Conservation (phyloP, 2,797 vertebrate species). For the Hirundo rustica region DNA sequence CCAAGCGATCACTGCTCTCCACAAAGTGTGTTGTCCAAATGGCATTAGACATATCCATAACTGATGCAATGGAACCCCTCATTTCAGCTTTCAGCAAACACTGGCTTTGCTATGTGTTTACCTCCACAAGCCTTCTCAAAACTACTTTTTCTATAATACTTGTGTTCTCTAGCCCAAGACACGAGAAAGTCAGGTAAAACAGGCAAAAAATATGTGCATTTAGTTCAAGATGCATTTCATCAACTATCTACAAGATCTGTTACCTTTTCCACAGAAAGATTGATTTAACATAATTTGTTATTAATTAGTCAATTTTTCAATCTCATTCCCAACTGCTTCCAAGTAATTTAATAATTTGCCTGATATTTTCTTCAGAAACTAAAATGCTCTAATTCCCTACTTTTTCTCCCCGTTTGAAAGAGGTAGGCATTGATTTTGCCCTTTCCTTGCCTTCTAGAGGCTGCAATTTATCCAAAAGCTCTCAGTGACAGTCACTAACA, state of each 20-base stretch:
- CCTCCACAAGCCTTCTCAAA: neutral
- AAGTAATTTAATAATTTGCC: neutral
- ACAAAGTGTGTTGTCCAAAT: neutral
- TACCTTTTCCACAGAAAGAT: neutral
- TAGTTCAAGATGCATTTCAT: neutral
- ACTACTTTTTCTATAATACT: neutral
- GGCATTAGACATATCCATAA: neutral
- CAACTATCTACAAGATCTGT: neutral
- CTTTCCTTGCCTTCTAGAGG: neutral
- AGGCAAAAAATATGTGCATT: neutral
- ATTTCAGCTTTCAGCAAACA: neutral
- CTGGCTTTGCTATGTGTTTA: neutral
- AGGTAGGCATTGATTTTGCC: neutral
- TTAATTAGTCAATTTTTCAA: neutral
- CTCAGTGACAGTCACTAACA: neutral
- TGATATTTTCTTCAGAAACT: neutral
- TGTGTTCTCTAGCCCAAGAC: neutral
- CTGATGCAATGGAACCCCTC: neutral
- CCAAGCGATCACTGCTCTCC: neutral
- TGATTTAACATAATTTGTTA: neutral
- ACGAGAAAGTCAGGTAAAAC: neutral
- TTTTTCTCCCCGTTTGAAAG: neutral
- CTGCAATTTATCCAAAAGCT: neutral
- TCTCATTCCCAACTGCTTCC: neutral
- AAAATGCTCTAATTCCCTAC: neutral